These are phyloP conservation scores for Dissostichus mawsoni DNA, from an alignment of 2,113 vertebrate genomes.

Conservation along the genomic window DNA sequence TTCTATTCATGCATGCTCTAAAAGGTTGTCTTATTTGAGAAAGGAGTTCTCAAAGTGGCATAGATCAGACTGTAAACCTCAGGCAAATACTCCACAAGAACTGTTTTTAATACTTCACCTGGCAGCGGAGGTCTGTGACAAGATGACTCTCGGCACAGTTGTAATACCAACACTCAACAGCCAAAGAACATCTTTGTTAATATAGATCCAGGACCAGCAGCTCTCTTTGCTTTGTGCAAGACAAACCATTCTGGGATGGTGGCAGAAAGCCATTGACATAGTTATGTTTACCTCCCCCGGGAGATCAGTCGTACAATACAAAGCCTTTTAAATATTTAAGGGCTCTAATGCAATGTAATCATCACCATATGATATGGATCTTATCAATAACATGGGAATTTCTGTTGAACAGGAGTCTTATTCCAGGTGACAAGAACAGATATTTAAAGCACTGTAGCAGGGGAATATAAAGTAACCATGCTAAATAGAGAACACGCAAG, in stretches of 20 bases:
- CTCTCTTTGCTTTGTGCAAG: conserved; percentile 54
- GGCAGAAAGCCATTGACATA: conserved; percentile 50
- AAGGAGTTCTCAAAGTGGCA: not conserved
- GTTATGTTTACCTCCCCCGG: conserved; percentile 49
- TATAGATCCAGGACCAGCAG: conserved; percentile 43
- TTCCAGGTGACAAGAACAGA: not conserved
- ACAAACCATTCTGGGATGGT: conserved; percentile 59
- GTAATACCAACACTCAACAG: conserved; percentile 22
- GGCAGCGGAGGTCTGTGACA: conserved; percentile 15
- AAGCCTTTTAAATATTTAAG: conserved; percentile 60
- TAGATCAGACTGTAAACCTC: conserved; percentile 23
- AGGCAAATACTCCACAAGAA: conserved; percentile 30
- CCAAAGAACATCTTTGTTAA: conserved; percentile 54
- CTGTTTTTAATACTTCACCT: conserved; percentile 7
- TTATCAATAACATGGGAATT: conserved; percentile 27
- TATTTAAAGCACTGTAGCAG: conserved; percentile 20
- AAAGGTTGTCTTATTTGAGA: not conserved
- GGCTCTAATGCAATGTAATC: conserved; percentile 41
- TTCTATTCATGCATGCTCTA: conserved; percentile 35
- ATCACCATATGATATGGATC: conserved; percentile 37
- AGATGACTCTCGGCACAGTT: conserved; percentile 7
- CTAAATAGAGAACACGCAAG: not conserved
- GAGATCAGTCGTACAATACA: conserved; percentile 37
- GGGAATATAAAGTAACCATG: not conserved
- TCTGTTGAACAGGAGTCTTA: not conserved